Base-by-base conservation (phyloP, 2,888 invertebrate genomes). In the Altica lythri region DNA sequence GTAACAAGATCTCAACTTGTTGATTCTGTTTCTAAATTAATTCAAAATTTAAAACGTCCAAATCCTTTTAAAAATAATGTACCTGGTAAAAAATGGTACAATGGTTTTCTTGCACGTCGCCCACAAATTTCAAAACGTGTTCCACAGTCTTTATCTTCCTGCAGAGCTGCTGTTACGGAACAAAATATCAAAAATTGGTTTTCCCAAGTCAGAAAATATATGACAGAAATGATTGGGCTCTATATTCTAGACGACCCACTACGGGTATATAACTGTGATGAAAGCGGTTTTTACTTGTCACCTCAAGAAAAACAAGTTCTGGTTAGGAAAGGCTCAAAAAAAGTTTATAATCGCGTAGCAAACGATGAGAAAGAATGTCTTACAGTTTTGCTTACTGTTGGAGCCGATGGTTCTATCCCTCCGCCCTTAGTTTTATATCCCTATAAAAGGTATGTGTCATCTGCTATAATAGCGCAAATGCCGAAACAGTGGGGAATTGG, bases 21-120 rank as follows among this genome's bases (percentile, higher is more conserved):
- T 14, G 34, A 47, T 40, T 53, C 47, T 17, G 12, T 47, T 53
- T 5, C n/a, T n/a, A 47, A 19, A 53, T 53, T 34, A 38, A 32
- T 10, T 12, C 46, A 9, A 38, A 46, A 46, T 45, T 40, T n/a
- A 17, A 19, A 38, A 35, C 2, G 8, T 5, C 22, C 32, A 37
- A 45, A 45, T 30, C 25, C 29, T 18, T 19, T 0, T 46, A 35
- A 35, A 58, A 65, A 42, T n/a, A n/a, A n/a, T n/a, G n/a, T n/a
- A n/a, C 73, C 71, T 37, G 71, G 71, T 9, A 65, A 66, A 46
- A 66, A 69, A 22, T 75, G 73, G 72, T 74, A 64, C 51, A 50
- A 65, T 22, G 51, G 43, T 4, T 75, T 75, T 63, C 50, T 71
- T 53, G 62, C 64, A 43, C 60, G 72, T 46, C 69, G 74, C 57